Percentiles rank a stretch among this genome's conserved stretches.
Conservation (phyloP, 2,113 vertebrate genomes). For the Petroica traversi region DNA sequence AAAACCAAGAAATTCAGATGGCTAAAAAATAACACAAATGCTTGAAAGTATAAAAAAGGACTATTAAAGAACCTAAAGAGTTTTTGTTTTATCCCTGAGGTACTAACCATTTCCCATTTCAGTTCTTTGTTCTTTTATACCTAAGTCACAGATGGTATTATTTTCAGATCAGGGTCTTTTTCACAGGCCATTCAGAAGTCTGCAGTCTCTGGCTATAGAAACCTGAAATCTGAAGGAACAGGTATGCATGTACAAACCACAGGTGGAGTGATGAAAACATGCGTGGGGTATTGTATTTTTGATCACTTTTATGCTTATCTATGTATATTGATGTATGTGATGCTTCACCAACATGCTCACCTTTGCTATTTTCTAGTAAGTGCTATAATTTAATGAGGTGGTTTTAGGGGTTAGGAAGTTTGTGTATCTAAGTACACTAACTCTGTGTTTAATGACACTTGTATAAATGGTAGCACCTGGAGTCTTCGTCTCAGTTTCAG, state of each 20-base stretch:
- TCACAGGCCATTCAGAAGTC: not conserved
- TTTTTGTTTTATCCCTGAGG: not conserved
- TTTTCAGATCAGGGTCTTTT: not conserved
- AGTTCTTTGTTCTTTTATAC: not conserved
- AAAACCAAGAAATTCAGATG: not conserved
- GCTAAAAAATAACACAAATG: not conserved
- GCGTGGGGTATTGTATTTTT: not conserved
- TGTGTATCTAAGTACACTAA: constrained; percentile 51
- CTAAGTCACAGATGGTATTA: not conserved
- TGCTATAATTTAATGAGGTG: constrained; percentile 47
- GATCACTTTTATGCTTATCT: not conserved
- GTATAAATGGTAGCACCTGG: constrained; percentile 60
- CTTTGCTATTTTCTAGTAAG: constrained; percentile 11
- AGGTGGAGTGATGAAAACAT: not conserved
- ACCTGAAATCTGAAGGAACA: not conserved
- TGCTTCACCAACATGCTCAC: constrained; percentile 25
- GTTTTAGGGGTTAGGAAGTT: constrained; percentile 64
- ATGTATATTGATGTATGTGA: not conserved
- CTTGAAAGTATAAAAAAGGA: not conserved
- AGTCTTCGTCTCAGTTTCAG: constrained; percentile 51
- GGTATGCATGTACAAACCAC: not conserved
- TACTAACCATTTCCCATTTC: not conserved
- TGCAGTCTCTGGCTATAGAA: not conserved
- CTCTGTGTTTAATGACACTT: constrained; percentile 63
- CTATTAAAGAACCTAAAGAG: not conserved